Conservation (phyloP, 1,140 invertebrate species). For the Micrasema minimum region DNA sequence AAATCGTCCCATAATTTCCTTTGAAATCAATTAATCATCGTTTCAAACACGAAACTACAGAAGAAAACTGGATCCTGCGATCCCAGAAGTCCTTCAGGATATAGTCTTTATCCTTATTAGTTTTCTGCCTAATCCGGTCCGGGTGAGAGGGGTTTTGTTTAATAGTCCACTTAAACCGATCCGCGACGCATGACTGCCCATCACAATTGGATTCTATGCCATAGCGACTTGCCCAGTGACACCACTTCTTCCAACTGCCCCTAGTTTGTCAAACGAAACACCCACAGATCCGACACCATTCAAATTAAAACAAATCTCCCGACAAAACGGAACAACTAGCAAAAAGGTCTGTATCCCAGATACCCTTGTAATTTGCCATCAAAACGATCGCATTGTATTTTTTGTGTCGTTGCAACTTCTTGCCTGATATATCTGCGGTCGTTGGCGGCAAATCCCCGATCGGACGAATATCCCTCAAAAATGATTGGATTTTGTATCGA, state of each 20-base stretch:
- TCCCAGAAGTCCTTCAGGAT: no score
- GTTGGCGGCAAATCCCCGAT: slow-evolving; percentile 33
- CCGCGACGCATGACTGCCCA: slow-evolving; percentile 50
- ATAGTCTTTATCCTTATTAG: slow-evolving; percentile 37
- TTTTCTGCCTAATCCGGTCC: slow-evolving; percentile 22
- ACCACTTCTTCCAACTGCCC: slow-evolving; percentile 24
- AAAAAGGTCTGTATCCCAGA: no score
- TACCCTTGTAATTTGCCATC: neutral
- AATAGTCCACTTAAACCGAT: slow-evolving; percentile 52
- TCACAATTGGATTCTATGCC: slow-evolving; percentile 44
- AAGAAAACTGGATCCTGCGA: neutral
- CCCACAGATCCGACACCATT: slow-evolving; percentile 26
- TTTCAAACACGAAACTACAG: neutral
- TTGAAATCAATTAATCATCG: no score
- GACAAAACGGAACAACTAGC: neutral
- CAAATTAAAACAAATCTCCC: slow-evolving; percentile 17
- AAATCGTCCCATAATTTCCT: no score
- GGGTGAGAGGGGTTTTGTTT: slow-evolving; percentile 45
- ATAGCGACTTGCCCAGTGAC: slow-evolving; percentile 31
- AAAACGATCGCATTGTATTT: neutral
- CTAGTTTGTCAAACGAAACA: slow-evolving; percentile 27
- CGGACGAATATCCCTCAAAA: slow-evolving; percentile 48
- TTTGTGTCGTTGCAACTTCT: neutral
- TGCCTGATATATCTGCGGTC: slow-evolving; percentile 37
- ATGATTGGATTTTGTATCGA: slow-evolving; percentile 51